Base-by-base conservation (phyloP, 2,888 invertebrate species). In the Thera obeliscata region DNA sequence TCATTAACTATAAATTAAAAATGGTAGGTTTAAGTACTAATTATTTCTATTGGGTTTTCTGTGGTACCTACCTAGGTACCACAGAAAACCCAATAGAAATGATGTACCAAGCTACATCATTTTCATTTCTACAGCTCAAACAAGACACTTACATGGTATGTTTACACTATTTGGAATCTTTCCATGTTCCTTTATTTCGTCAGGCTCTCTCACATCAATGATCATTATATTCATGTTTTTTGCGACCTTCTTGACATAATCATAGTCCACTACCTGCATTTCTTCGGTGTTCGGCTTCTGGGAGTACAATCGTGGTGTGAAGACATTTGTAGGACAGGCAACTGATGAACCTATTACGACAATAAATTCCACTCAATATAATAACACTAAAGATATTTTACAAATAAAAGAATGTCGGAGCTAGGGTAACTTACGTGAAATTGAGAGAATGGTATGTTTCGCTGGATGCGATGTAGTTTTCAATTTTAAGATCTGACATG, bases 131-230 rank as follows among this genome's bases (percentile, higher is more conserved):
- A 22, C 22, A 22, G 22, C 22, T 22, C 3, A 58, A 46, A 57
- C 49, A 75, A 43, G 64, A 49, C 63, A 89, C 94, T 94, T 94
- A 96, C 97, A 91, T 76, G 97, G 97, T 84, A 97, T 96, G 80
- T 97, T 96, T 62, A 97, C 94, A 79, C 96, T 96, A 64, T 95
- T 95, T 49, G 97, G 97, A 69, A 97, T 95, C 78, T 93, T 90
- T 2, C 97, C 97, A 74, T 95, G 95, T 81, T 96, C 95, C 70
- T 94, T 86, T 8, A 97, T 85, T 87, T 97, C 97, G 9, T 94
- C 86, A 43, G 96, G 96, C 81, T 97, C 96, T 73, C 97, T 95
- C 0, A 97, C 97, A 91, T 97, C 97, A 70, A 98, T 94, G 38
- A 97, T 94, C 12, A 96, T 78, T 65, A 86, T 78, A 66, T 84